phyloP scores from a whole-genome alignment of 1,140 invertebrate species.

The Monomorium pharaonis region DNA sequence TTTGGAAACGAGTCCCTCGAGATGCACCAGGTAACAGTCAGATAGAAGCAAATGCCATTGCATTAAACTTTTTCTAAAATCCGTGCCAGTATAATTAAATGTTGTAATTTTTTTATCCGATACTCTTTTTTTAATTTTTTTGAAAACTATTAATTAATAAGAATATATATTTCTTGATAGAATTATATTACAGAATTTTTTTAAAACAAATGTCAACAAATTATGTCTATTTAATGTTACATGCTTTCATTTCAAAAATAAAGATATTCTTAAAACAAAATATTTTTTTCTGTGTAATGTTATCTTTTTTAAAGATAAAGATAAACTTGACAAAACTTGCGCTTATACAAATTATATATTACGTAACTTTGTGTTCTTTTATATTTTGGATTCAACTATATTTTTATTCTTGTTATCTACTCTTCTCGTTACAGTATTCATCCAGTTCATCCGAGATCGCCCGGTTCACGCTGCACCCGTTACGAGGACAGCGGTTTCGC shows the following conservation, averaged over 20 bases:
- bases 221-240: too few relatives aligned
- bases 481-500: slow-evolving; percentile 81
- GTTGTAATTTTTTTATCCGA: too few relatives aligned
- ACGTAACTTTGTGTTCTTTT: background rate
- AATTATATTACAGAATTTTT: too few relatives aligned
- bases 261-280: background rate
- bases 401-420: slow-evolving; percentile 11
- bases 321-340: background rate
- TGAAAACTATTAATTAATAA: too few relatives aligned
- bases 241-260: too few relatives aligned
- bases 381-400: background rate
- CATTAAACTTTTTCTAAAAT: too few relatives aligned
- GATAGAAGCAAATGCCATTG: background rate
- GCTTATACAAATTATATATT: background rate
- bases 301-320: background rate
- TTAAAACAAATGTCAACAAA: too few relatives aligned
- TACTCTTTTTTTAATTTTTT: too few relatives aligned
- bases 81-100: too few relatives aligned
- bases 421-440: slow-evolving; percentile 73
- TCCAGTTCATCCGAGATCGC: slow-evolving; percentile 79
- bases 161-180: too few relatives aligned
- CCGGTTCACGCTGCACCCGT: slow-evolving; percentile 81
- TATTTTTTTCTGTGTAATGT: background rate
- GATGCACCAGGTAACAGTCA: slow-evolving; percentile 79
- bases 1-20: slow-evolving; percentile 80